Conservation (phyloP, 2,797 vertebrate genomes). For the Catamblyrhynchus diadema region DNA sequence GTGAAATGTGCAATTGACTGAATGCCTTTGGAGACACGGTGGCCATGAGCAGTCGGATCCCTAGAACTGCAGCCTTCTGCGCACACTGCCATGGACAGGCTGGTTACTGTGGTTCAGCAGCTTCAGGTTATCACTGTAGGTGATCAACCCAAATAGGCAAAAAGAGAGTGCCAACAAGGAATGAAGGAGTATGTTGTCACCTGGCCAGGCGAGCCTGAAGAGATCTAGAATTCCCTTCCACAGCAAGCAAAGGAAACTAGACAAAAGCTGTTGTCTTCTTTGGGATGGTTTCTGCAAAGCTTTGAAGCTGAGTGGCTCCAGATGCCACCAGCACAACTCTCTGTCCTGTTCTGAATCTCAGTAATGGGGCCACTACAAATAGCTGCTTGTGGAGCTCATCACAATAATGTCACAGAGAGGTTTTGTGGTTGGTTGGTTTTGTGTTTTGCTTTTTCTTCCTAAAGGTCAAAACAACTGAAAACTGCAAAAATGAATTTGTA, state of each 20-base stretch:
- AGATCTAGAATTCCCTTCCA: not conserved
- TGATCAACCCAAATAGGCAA: not conserved
- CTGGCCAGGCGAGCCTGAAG: not conserved
- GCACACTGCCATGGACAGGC: not conserved
- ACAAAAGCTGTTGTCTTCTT: not conserved
- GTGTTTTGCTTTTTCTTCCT: not conserved
- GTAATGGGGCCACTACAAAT: not conserved
- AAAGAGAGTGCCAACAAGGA: not conserved
- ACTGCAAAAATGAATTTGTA: not conserved
- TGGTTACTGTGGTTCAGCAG: not conserved
- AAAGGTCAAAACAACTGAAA: not conserved
- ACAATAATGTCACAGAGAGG: not conserved
- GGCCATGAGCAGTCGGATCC: not conserved
- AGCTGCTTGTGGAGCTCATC: not conserved
- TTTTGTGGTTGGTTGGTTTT: not conserved
- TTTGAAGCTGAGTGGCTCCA: not conserved
- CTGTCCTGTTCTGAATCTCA: not conserved
- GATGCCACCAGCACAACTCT: not conserved
- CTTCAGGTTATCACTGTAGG: not conserved
- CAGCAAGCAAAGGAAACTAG: not conserved
- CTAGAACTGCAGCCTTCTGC: not conserved
- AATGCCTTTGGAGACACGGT: not conserved
- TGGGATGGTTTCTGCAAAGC: not conserved
- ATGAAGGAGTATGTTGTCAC: not conserved
- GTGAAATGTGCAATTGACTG: not conserved